Evolutionary conservation across 92 coral and sea anemone species (phyloP), one percentile per base, ranked within the genome.

Genomic region (Metridium senile): DNA sequence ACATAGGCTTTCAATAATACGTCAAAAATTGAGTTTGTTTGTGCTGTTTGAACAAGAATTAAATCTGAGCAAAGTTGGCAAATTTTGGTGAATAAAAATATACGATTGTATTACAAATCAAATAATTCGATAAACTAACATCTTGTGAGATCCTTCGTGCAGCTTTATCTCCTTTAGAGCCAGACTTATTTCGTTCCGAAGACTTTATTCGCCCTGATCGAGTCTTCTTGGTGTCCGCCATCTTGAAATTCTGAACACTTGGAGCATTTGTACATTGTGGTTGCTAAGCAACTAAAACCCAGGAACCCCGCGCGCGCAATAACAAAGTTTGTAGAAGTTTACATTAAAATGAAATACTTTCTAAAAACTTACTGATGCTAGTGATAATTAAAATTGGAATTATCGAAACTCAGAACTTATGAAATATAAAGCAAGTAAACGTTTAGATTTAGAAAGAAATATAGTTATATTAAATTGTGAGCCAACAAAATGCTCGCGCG

Each of bases 191-290:
- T 33, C 93, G 76, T 49, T 91, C 97, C 21, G 97, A 91, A 52
- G 97, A 91, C 80, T 91, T 91, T 63, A 88, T 85, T 77, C 97
- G 88, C 79, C 82, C 93, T 31, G 97, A 91, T 73, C 97, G 89
- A 74, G 82, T 86, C 84, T 91, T 91, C 77, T 78, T 91, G 64
- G 73, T 51, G 61, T 91, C 93, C 82, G 93, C 93, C 97, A 91
- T 91, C 39, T 91, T 39, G 49, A 39, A 39, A 39, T 87, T 83
- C 64, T 70, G n/a, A n/a, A 16, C 59, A 3, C 59, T 62, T 47
- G 51, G 67, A 33, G 58, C 46, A 46, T 39, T 25, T 39, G 65
- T 43, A 71, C 28, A 63, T 67, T 9, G 58, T 39, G 54, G 97
- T 91, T 91, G 97, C 97, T 82, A 88, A 58, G 97, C 93, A 77